A percentile compares a stretch with the other conserved stretches of the same genome.
These are phyloP conservation scores for Spatula clypeata DNA, from an alignment of 2,797 vertebrate genomes.

Conservation along the genomic window DNA sequence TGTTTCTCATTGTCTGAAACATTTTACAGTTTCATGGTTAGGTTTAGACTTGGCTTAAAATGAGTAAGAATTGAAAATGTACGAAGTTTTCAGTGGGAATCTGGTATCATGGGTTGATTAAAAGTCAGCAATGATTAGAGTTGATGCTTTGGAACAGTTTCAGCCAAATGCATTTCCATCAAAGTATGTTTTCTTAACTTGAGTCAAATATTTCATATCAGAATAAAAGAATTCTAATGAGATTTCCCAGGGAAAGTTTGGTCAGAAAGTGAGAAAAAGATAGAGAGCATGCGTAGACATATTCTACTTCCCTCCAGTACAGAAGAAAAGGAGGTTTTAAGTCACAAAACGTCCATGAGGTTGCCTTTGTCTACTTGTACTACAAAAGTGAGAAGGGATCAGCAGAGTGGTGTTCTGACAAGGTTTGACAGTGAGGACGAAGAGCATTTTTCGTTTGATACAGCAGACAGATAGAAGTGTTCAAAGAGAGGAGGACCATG, in stretches of 20 bases:
- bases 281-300: not conserved
- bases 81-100: not conserved
- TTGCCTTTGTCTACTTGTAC: not conserved
- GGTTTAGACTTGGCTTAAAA: not conserved
- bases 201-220: slow-evolving; percentile 7
- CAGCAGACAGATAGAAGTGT: not conserved
- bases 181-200: slow-evolving; percentile 52
- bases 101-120: not conserved
- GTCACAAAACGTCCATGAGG: not conserved
- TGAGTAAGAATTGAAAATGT: not conserved
- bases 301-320: not conserved
- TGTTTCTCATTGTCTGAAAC: not conserved
- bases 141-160: slow-evolving; percentile 18
- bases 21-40: not conserved
- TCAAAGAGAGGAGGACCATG: not conserved
- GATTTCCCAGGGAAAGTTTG: slow-evolving; percentile 4
- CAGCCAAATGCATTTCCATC: slow-evolving; percentile 29
- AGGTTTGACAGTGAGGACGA: not conserved
- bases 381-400: not conserved
- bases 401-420: not conserved
- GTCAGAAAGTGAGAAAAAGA: not conserved
- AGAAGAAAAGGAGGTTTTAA: not conserved
- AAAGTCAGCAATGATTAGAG: slow-evolving; percentile 20
- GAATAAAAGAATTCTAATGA: not conserved
- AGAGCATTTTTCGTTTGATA: not conserved